phyloP scores from a whole-genome alignment of 2,113 vertebrate genomes.

The Bubo blakistoni region DNA sequence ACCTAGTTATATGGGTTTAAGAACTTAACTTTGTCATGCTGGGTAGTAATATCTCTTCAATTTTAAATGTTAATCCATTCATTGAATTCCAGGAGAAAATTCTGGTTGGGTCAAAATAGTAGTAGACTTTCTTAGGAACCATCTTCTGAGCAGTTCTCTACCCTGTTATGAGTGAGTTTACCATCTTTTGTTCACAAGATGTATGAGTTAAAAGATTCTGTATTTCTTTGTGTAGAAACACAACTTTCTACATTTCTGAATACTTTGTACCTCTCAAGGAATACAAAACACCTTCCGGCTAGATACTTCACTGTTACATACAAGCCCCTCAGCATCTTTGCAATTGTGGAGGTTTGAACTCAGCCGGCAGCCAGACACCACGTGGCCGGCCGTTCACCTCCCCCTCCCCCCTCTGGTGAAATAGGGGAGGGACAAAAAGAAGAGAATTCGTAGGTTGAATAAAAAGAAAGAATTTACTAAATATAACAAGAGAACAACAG shows the following conservation, averaged over 20 bases:
- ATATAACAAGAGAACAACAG: too few species aligned
- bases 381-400: too few species aligned
- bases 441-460: too few species aligned
- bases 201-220: not conserved
- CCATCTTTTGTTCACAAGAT: not conserved
- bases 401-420: too few species aligned
- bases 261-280: not conserved
- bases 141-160: not conserved
- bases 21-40: not conserved
- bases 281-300: not conserved
- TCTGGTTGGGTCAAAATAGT: not conserved
- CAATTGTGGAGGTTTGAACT: not conserved
- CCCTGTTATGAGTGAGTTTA: not conserved
- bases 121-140: not conserved
- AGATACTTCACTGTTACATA: not conserved
- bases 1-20: not conserved
- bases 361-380: too few species aligned
- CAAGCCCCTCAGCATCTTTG: not conserved
- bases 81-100: not conserved
- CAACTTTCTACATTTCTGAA: not conserved
- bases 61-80: not conserved
- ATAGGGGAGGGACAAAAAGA: too few species aligned
- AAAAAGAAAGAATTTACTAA: too few species aligned
- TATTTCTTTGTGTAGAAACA: not conserved
- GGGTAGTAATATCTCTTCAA: not conserved